Conservation (phyloP, 2,797 vertebrate species). For the Siniperca undulata region DNA sequence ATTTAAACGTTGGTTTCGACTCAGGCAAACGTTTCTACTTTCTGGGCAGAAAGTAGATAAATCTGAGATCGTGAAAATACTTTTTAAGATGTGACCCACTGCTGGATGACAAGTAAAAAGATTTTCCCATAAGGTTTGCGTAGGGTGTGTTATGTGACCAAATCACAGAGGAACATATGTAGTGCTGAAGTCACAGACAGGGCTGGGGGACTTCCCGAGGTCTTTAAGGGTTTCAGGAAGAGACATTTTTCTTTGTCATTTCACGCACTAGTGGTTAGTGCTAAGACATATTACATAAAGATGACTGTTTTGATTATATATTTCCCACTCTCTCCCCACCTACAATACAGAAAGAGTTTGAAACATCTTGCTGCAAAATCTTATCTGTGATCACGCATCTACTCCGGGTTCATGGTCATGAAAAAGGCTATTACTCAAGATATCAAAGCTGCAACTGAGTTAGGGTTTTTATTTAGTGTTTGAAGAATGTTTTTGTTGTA, state of each 20-base stretch:
- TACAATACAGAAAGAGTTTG: neutral
- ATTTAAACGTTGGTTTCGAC: neutral
- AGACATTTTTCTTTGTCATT: conserved; percentile 14
- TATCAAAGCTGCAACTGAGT: neutral
- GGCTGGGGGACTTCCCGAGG: conserved; percentile 34
- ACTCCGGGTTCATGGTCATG: neutral
- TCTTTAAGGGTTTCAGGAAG: conserved; percentile 9
- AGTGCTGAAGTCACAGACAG: neutral
- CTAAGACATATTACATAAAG: neutral
- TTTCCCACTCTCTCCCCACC: neutral
- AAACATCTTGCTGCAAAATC: neutral
- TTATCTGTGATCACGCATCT: neutral
- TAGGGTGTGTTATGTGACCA: conserved; percentile 4
- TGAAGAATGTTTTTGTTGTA: neutral
- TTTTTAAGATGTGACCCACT: neutral
- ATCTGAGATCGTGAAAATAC: neutral
- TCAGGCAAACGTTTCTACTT: neutral
- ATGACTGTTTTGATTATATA: conserved; percentile 1
- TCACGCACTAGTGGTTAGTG: neutral
- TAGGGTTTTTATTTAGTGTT: neutral
- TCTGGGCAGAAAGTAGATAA: neutral
- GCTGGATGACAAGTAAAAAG: neutral
- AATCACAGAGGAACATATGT: neutral
- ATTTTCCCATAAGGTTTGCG: conserved; percentile 12
- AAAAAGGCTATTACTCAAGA: neutral